Evolutionary conservation across 2,888 invertebrate genomes (phyloP).

Genomic region (Andrena chrysosceles): DNA sequence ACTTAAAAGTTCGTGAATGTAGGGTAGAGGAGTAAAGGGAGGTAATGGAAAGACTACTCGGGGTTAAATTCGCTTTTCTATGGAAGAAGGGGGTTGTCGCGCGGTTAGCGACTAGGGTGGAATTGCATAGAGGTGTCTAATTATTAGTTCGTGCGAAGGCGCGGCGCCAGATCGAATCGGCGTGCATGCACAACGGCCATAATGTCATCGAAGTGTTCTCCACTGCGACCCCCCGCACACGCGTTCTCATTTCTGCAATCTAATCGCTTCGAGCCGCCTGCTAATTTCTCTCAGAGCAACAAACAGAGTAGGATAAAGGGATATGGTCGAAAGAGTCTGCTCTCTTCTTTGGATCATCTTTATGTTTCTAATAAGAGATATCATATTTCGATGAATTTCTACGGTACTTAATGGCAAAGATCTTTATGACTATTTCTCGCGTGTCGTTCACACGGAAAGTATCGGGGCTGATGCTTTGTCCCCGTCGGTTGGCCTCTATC

Average conservation of each 20-base stretch:
- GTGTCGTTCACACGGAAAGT: conserved; percentile 44
- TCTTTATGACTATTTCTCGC: conserved; percentile 56
- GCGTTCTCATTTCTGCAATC: conserved; percentile 60
- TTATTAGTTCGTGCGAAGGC: conserved; percentile 82
- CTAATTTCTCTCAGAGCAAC: conserved; percentile 65
- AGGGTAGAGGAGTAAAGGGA: background rate
- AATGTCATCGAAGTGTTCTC: conserved; percentile 78
- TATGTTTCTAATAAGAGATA: too few relatives aligned
- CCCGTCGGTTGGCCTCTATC: conserved; percentile 56
- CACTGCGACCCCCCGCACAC: conserved; percentile 43
- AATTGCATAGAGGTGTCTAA: conserved; percentile 81
- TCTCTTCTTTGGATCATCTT: background rate
- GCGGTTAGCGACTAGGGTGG: conserved; percentile 53
- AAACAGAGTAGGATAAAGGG: conserved; percentile 18
- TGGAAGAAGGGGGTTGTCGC: conserved; percentile 45
- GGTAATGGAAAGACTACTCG: background rate
- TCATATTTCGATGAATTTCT: too few relatives aligned
- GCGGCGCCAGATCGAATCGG: conserved; percentile 81
- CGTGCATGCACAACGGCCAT: conserved; percentile 79
- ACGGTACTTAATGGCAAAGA: conserved; percentile 23
- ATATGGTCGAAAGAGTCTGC: conserved; percentile 16
- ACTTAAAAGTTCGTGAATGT: background rate
- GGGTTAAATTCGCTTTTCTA: conserved; percentile 11
- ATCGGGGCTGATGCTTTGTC: conserved; percentile 38
- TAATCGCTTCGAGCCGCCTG: conserved; percentile 70